Evolutionary conservation across 1,140 invertebrate species (phyloP).

Genomic region (Leptinotarsa undecemlineata): DNA sequence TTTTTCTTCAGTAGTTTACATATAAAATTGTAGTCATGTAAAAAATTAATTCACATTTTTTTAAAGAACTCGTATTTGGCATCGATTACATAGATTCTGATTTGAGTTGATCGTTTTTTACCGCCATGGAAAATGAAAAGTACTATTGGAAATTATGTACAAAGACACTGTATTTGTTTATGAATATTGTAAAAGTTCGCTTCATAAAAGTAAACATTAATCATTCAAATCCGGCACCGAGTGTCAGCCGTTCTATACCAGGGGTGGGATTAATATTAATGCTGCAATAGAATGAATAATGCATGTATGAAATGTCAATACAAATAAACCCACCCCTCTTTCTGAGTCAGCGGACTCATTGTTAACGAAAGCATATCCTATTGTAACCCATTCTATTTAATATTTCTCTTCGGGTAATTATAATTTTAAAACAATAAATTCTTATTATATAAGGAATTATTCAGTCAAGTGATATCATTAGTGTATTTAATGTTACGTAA

Average conservation of each 20-base stretch:
- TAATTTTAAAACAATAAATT: slow-evolving; percentile 1
- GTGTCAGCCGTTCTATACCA: background rate
- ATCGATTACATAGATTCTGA: no score
- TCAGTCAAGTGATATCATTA: background rate
- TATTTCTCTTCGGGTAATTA: background rate
- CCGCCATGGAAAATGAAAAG: no score
- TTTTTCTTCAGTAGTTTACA: no score
- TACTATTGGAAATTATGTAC: no score
- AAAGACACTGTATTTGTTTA: background rate
- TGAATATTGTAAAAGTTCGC: background rate
- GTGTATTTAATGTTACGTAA: slow-evolving; percentile 15
- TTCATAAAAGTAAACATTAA: slow-evolving; percentile 6
- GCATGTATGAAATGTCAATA: slow-evolving; percentile 2
- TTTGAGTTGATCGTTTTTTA: no score
- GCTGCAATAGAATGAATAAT: slow-evolving; percentile 1
- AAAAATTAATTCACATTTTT: no score
- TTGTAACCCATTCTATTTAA: background rate
- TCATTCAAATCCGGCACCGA: background rate
- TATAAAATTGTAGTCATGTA: no score
- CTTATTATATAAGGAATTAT: background rate
- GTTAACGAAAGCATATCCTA: background rate
- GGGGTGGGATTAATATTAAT: slow-evolving; percentile 4
- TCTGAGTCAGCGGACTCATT: slow-evolving; percentile 1
- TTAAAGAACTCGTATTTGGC: no score
- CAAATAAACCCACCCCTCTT: slow-evolving; percentile 5